Conservation (phyloP, 23 tunicate genomes). For the Halocynthia aurantium region DNA sequence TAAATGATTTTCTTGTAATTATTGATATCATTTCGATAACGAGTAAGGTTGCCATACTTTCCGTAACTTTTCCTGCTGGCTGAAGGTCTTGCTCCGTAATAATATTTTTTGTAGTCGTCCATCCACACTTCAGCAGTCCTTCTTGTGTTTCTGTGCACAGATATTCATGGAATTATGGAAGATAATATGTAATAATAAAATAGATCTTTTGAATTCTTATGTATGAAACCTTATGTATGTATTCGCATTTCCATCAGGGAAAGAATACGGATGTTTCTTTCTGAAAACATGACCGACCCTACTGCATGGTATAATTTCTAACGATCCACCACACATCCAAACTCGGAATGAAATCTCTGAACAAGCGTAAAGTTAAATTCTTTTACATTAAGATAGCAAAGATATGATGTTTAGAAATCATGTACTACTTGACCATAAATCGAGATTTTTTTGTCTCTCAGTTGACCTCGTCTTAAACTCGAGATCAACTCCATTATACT, state of each 20-base stretch:
- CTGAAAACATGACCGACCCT: conserved; percentile 92
- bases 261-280: conserved; percentile 82
- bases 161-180: not conserved
- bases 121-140: conserved; percentile 94
- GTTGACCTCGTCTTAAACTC: not conserved
- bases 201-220: not conserved
- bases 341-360: conserved; percentile 81
- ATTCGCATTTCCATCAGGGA: conserved; percentile 84
- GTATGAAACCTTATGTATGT: conserved; percentile 43
- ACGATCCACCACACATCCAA: conserved; percentile 90
- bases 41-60: conserved; percentile 22
- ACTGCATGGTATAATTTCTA: conserved; percentile 86
- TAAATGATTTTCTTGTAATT: not conserved
- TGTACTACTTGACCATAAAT: not conserved
- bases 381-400: not conserved
- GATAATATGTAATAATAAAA: not conserved
- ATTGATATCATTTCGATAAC: not conserved
- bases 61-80: conserved; percentile 41
- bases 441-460: not conserved
- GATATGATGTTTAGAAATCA: not conserved
- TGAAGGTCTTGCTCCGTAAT: conserved; percentile 37
- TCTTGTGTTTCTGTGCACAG: conserved; percentile 53
- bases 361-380: conserved; percentile 1
- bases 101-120: conserved; percentile 78
- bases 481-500: too few relatives aligned